phyloP scores from a whole-genome alignment of 2,113 vertebrate species.

The Perccottus glenii region DNA sequence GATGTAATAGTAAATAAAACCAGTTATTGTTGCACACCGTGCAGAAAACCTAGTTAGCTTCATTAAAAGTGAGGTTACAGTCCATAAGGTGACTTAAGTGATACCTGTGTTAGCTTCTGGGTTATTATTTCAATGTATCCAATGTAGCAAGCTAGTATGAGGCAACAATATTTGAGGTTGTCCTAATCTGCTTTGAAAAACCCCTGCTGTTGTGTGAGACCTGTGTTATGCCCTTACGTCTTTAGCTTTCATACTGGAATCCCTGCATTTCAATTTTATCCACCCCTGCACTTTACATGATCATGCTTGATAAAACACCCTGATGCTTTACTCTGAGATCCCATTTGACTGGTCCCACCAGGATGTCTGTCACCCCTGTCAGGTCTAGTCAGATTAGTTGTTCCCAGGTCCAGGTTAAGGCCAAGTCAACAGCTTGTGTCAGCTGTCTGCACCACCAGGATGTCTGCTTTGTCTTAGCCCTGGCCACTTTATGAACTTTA shows the following conservation, averaged over 20 bases:
- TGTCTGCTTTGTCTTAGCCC: slow-evolving; percentile 29
- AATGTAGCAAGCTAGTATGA: background rate
- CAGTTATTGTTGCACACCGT: no score
- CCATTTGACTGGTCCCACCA: slow-evolving; percentile 2
- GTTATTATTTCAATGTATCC: no score
- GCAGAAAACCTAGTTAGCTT: no score
- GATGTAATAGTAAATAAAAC: no score
- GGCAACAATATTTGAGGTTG: slow-evolving; percentile 25
- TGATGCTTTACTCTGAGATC: slow-evolving; percentile 1
- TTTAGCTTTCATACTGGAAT: background rate
- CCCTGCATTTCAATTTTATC: background rate
- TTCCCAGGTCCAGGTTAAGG: slow-evolving; percentile 10
- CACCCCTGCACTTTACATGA: background rate
- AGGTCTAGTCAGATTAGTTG: slow-evolving; percentile 18
- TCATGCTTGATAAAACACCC: background rate
- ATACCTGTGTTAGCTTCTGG: slow-evolving; percentile 4
- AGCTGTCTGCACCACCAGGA: slow-evolving; percentile 6
- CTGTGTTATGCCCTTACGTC: background rate
- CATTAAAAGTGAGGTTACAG: background rate
- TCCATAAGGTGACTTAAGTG: background rate
- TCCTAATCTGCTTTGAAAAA: slow-evolving; percentile 26
- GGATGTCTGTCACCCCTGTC: slow-evolving; percentile 9
- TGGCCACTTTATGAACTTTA: slow-evolving; percentile 57
- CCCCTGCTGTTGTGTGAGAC: slow-evolving; percentile 39
- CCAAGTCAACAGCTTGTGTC: slow-evolving; percentile 18